These are phyloP conservation scores for Emydocephalus ijimae DNA, from an alignment of 2,113 vertebrate species.

Conservation along the genomic window DNA sequence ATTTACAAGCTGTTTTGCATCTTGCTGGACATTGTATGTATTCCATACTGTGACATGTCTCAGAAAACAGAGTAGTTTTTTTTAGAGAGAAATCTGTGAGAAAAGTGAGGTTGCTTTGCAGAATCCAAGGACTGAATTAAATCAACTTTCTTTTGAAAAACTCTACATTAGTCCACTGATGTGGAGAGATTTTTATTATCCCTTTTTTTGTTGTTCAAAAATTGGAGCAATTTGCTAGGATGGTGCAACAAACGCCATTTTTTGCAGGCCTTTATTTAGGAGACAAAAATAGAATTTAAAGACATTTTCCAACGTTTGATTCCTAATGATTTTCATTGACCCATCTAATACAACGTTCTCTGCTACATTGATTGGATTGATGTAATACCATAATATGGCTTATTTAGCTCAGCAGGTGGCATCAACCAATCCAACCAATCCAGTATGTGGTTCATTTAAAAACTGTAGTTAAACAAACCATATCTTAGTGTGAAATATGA, in stretches of 20 bases:
- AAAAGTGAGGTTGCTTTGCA: background rate
- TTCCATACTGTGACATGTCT: background rate
- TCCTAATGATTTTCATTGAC: background rate
- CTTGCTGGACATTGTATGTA: background rate
- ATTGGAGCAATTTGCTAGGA: too few relatives aligned
- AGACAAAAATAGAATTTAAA: background rate
- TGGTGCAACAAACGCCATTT: too few relatives aligned
- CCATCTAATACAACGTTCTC: background rate
- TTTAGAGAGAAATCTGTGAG: background rate
- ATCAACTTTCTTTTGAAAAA: background rate
- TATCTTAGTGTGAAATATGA: background rate
- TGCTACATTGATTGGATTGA: background rate
- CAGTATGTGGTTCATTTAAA: background rate
- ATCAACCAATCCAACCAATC: background rate
- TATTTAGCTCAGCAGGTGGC: background rate
- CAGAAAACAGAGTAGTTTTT: background rate
- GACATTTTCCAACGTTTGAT: background rate
- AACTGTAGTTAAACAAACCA: background rate
- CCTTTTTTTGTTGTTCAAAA: background rate
- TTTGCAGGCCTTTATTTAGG: background rate
- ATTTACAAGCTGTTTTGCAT: background rate
- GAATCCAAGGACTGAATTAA: background rate
- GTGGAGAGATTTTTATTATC: too few relatives aligned
- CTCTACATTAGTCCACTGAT: background rate
- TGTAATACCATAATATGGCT: background rate